A percentile compares a stretch with the other conserved stretches of the same genome.
Conservation (phyloP, 2,797 vertebrate species). For the Ciconia nigra region DNA sequence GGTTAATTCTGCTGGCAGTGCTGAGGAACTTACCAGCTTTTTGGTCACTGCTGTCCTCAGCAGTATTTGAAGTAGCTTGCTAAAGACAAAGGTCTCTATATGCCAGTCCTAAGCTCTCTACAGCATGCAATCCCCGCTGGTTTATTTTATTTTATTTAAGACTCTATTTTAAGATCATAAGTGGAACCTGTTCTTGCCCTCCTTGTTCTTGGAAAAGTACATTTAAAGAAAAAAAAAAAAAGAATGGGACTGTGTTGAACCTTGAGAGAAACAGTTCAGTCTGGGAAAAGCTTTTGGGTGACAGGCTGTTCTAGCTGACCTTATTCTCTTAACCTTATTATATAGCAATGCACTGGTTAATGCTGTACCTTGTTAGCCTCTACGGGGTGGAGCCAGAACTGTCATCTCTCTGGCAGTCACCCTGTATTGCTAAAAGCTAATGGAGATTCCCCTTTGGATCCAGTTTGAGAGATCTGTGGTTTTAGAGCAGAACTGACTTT, state of each 20-base stretch:
- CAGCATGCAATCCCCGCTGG: not conserved
- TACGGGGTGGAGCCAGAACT: not conserved
- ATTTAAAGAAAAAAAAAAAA: not conserved
- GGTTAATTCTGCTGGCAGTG: not conserved
- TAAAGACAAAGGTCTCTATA: not conserved
- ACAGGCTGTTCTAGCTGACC: not conserved
- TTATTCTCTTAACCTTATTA: not conserved
- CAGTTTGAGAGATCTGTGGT: not conserved
- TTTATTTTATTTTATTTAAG: not conserved
- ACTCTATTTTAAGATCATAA: not conserved
- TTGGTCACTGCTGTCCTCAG: not conserved
- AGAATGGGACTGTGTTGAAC: not conserved
- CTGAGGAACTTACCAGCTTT: not conserved
- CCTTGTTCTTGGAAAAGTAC: not conserved
- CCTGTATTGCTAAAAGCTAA: not conserved
- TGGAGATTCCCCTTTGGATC: not conserved
- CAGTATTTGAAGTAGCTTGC: not conserved
- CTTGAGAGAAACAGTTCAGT: not conserved
- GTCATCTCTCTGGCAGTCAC: not conserved
- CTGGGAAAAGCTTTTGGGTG: not conserved
- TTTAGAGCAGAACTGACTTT: not conserved
- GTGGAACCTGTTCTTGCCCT: rapidly evolving
- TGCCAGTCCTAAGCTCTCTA: not conserved
- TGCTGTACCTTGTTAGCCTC: not conserved
- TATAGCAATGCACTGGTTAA: not conserved